phyloP scores from a whole-genome alignment of 2,113 vertebrate species.

The Eulemur rufifrons region DNA sequence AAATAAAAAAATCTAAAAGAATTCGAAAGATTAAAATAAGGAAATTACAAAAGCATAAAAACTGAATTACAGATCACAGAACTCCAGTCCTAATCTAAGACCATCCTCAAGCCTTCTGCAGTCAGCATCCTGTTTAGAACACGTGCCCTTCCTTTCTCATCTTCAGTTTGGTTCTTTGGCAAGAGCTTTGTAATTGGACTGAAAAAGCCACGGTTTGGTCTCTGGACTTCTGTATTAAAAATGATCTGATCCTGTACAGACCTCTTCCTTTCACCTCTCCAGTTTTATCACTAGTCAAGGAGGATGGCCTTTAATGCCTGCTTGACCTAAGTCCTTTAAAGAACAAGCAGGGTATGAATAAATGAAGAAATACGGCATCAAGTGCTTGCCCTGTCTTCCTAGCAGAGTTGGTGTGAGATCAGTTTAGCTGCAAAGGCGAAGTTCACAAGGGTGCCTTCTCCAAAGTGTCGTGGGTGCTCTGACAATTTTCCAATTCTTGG shows the following conservation, averaged over 20 bases:
- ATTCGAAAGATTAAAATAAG: neutral
- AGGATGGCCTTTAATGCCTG: neutral
- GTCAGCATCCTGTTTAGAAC: neutral
- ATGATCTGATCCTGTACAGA: neutral
- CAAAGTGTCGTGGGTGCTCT: neutral
- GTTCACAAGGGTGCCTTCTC: neutral
- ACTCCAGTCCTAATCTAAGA: neutral
- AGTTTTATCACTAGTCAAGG: neutral
- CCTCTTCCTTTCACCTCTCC: neutral
- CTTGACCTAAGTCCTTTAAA: neutral
- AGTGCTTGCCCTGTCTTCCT: neutral
- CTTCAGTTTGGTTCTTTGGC: neutral
- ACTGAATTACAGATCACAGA: neutral
- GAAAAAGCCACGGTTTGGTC: neutral
- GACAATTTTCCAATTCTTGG: neutral
- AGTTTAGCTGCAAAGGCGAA: neutral
- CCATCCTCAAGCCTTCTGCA: neutral
- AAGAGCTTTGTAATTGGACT: neutral
- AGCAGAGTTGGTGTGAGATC: neutral
- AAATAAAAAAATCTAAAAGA: constrained; percentile 3
- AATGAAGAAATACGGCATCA: neutral
- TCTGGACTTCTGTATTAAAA: neutral
- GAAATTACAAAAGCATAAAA: neutral
- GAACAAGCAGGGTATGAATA: neutral
- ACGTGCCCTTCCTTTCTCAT: neutral